A percentile compares a stretch with the other conserved stretches of the same genome.
These are phyloP conservation scores for Xanthia togata DNA, from an alignment of 2,888 invertebrate species.

Conservation along the genomic window DNA sequence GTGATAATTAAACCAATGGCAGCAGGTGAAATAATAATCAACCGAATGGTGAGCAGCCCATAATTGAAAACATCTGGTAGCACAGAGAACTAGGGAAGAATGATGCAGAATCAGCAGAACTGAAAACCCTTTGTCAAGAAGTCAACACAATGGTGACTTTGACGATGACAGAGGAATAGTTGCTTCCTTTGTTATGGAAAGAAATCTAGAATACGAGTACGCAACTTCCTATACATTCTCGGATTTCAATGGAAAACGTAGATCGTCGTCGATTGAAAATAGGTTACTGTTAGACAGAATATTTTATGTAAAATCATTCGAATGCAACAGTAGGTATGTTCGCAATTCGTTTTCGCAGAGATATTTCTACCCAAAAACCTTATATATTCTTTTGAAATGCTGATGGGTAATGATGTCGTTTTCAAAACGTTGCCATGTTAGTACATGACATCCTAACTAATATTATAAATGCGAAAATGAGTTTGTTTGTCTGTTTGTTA, in stretches of 20 bases:
- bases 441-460: not conserved
- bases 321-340: constrained; percentile 34
- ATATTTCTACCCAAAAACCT: not conserved
- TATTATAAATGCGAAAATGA: too few species aligned
- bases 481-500: too few species aligned
- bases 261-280: constrained; percentile 25
- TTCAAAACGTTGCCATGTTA: not conserved
- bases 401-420: constrained; percentile 8
- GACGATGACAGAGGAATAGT: not conserved
- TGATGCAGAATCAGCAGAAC: not conserved
- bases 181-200: not conserved
- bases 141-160: not conserved
- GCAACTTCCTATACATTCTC: not conserved
- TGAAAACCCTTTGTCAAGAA: not conserved
- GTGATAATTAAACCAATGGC: not conserved
- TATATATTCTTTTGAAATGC: constrained; percentile 3
- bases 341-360: constrained; percentile 3
- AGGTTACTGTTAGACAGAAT: constrained; percentile 28
- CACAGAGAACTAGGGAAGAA: not conserved
- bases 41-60: not conserved
- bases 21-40: not conserved
- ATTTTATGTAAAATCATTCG: constrained; percentile 40
- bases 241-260: constrained; percentile 14
- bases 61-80: not conserved
- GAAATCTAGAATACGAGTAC: constrained; percentile 7